Evolutionary conservation across 2,888 invertebrate genomes (phyloP), one percentile per base, ranked within the genome.

Genomic region (Adineta ricciae): DNA sequence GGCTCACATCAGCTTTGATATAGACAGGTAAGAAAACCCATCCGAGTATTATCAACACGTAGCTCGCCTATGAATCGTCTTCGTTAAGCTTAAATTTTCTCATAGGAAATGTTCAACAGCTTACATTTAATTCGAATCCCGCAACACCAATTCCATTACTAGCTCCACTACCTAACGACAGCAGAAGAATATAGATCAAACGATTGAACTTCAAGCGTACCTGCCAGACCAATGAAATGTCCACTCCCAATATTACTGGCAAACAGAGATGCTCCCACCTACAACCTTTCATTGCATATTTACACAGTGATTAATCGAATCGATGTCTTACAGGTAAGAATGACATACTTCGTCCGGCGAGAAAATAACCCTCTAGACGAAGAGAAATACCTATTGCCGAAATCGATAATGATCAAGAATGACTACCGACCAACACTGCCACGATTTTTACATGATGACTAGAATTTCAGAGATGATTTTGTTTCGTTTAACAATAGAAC

Each of bases 1-100:
- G 0, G 88, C 89, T 88, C 87, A 91, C 91, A 86, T 90, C 91
- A 84, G 90, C 89, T 7, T 92, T 89, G 86, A 92, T 91, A 88
- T 92, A 92, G 8, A 92, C 92, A 0, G 92, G 92, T 27, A 92
- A 90, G 87, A 92, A 92, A 46, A 91, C 87, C 92, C 92, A 92
- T 78, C 92, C 92, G 7, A 92, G 89, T n/a, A 92, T 87, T 87
- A 92, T 89, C 83, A 92, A 87, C 56, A 91, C 89, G 87, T 91
- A 91, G 84, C 91, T 90, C 9, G 92, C 92, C 92, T 92, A 88
- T 46, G 88, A 46, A 64, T 73, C 27, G 32, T 5, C 0, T 11
- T 64, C 32, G 7, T n/a, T 56, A 2, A 91, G 56, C 56, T 86
- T 84, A 5, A 52, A 73, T n/a, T 36, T 86, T 64, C 9, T 36